Evolutionary conservation across 2,797 vertebrate species (phyloP).

Genomic region (Sphaeramia orbicularis): DNA sequence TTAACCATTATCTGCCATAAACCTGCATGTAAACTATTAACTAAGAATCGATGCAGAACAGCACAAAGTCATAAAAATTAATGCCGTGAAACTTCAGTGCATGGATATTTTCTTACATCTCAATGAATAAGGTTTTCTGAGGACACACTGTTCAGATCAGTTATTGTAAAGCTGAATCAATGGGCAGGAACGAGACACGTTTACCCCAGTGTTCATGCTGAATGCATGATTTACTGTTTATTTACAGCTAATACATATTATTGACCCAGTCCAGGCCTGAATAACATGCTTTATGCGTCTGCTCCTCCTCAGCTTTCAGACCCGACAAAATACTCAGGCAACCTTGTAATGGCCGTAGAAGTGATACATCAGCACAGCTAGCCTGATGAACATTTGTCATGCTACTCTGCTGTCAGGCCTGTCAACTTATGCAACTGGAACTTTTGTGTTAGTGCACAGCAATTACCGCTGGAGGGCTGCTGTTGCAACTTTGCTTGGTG

Average conservation of each 20-base stretch:
- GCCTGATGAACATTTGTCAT: conserved; percentile 11
- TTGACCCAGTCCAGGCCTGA: conserved; percentile 7
- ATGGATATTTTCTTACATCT: not conserved
- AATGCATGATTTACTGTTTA: not conserved
- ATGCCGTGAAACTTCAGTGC: too few species aligned
- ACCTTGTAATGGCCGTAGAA: conserved; percentile 18
- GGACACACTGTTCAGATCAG: too few species aligned
- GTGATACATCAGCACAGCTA: conserved; percentile 11
- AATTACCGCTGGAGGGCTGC: conserved; percentile 14
- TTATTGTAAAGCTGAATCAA: too few species aligned
- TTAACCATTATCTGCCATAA: too few species aligned
- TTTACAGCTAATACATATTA: conserved; percentile 1
- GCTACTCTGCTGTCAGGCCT: conserved; percentile 26
- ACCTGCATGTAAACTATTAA: too few species aligned
- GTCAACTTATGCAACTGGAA: conserved; percentile 36
- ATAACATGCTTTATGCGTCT: conserved; percentile 6
- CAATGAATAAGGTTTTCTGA: too few species aligned
- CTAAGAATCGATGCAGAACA: too few species aligned
- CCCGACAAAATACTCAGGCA: conserved; percentile 4
- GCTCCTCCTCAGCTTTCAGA: conserved; percentile 2
- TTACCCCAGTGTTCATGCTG: too few species aligned
- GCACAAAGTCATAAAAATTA: too few species aligned
- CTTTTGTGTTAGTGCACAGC: conserved; percentile 6
- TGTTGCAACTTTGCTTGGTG: conserved; percentile 38
- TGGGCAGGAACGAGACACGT: too few species aligned